Percentiles rank a stretch among this genome's conserved stretches.
Conservation (phyloP, 2,797 vertebrate genomes). For the Alcedo quadribrachys region DNA sequence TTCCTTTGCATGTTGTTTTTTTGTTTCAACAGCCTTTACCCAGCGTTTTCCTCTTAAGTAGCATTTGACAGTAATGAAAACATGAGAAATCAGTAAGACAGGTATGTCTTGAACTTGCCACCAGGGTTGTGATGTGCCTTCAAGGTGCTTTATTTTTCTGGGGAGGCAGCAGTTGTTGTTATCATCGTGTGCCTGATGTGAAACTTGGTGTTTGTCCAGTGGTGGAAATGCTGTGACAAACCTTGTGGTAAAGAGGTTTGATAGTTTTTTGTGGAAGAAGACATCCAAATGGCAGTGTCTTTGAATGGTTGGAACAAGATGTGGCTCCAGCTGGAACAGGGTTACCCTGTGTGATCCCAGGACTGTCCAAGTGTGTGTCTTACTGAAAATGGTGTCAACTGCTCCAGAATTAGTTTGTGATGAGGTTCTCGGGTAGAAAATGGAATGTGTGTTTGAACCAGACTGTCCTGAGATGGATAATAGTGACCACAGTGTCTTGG, state of each 20-base stretch:
- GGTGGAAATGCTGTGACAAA: not conserved
- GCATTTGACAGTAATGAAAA: not conserved
- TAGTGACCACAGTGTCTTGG: not conserved
- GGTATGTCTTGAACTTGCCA: not conserved
- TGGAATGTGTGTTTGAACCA: not conserved
- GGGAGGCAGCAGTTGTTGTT: not conserved
- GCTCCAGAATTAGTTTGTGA: not conserved
- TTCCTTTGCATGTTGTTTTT: not conserved
- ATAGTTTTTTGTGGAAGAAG: not conserved
- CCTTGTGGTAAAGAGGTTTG: not conserved
- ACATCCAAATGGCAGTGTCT: not conserved
- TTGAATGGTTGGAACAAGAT: not conserved
- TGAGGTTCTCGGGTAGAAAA: not conserved
- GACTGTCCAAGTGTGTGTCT: accelerated
- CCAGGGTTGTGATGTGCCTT: not conserved
- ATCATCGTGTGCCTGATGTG: not conserved
- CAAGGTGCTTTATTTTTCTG: not conserved
- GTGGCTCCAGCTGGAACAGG: accelerated
- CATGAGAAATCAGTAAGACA: not conserved
- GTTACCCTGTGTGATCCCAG: not conserved
- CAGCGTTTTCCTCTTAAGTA: not conserved
- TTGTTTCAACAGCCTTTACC: not conserved
- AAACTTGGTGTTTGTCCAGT: not conserved
- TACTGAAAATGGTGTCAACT: not conserved
- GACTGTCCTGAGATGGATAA: not conserved